These are phyloP conservation scores for Dinothrombium tinctorium DNA, from an alignment of 1,140 invertebrate genomes.

Conservation along the genomic window DNA sequence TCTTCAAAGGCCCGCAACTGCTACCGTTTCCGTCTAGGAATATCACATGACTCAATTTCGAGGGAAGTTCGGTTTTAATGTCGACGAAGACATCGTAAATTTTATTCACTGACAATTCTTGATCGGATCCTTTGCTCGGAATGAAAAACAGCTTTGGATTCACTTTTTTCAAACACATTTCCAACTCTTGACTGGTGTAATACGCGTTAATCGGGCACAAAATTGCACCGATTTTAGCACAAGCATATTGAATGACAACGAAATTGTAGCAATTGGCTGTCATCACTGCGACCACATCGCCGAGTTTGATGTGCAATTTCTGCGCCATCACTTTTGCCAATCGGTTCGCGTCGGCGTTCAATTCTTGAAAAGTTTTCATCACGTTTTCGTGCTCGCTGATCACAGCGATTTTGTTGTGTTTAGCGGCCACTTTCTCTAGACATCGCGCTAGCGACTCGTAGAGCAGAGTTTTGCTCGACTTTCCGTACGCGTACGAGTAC, in stretches of 20 bases:
- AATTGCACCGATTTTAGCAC: conserved; percentile 41
- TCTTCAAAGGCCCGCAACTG: background rate
- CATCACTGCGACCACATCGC: conserved; percentile 68
- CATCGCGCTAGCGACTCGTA: background rate
- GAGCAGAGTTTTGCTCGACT: background rate
- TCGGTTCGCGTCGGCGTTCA: conserved; percentile 9
- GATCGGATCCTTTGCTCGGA: background rate
- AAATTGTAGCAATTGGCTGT: conserved; percentile 62
- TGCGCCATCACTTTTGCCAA: conserved; percentile 5
- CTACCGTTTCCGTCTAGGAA: background rate
- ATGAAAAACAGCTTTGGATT: conserved; percentile 1
- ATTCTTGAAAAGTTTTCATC: conserved; percentile 8
- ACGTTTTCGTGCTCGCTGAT: conserved; percentile 8
- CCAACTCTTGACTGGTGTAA: background rate
- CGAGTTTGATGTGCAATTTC: conserved; percentile 23
- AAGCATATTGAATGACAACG: conserved; percentile 48
- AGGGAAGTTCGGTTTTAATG: background rate
- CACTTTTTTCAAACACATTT: background rate
- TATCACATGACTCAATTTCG: background rate
- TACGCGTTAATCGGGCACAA: background rate
- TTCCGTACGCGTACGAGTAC: conserved; percentile 1
- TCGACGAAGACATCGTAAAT: background rate
- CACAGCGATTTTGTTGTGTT: background rate
- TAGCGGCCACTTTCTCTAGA: background rate
- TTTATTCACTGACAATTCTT: background rate